These are phyloP conservation scores for Asbolus verrucosus DNA, from an alignment of 1,140 invertebrate genomes.

Conservation along the genomic window DNA sequence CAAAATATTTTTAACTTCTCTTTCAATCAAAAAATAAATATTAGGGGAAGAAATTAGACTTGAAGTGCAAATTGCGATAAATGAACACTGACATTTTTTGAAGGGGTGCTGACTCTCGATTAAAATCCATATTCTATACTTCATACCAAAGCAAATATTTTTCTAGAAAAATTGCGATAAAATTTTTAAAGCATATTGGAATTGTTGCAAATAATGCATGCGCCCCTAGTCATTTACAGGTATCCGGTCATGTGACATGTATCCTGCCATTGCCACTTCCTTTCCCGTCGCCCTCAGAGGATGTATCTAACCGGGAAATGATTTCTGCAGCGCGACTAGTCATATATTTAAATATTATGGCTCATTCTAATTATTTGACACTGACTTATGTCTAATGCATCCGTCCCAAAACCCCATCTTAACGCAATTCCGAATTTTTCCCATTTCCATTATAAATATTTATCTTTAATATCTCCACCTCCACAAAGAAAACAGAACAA, in stretches of 20 bases:
- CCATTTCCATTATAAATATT: too few species aligned
- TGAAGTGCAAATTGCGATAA: background rate
- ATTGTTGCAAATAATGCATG: slow-evolving; percentile 40
- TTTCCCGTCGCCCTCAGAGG: slow-evolving; percentile 61
- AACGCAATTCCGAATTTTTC: background rate
- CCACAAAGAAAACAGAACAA: background rate
- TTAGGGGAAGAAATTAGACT: background rate
- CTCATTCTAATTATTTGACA: slow-evolving; percentile 45
- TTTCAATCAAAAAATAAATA: too few species aligned
- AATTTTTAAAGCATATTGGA: slow-evolving; percentile 38
- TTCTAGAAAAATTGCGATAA: slow-evolving; percentile 1
- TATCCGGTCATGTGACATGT: slow-evolving; percentile 62
- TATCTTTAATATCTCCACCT: too few species aligned
- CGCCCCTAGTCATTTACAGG: slow-evolving; percentile 50
- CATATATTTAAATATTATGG: slow-evolving; percentile 47
- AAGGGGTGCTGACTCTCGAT: background rate
- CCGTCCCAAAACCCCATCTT: slow-evolving; percentile 2
- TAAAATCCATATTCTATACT: background rate
- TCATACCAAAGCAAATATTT: background rate
- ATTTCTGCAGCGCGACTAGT: slow-evolving; percentile 55
- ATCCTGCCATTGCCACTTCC: slow-evolving; percentile 62
- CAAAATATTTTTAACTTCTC: background rate
- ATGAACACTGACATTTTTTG: slow-evolving; percentile 10
- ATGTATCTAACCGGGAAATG: slow-evolving; percentile 61
- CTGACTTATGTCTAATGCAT: slow-evolving; percentile 44